phyloP scores from a whole-genome alignment of 35 echinoderm and acorn worm species.

The Amphiura filiformis region DNA sequence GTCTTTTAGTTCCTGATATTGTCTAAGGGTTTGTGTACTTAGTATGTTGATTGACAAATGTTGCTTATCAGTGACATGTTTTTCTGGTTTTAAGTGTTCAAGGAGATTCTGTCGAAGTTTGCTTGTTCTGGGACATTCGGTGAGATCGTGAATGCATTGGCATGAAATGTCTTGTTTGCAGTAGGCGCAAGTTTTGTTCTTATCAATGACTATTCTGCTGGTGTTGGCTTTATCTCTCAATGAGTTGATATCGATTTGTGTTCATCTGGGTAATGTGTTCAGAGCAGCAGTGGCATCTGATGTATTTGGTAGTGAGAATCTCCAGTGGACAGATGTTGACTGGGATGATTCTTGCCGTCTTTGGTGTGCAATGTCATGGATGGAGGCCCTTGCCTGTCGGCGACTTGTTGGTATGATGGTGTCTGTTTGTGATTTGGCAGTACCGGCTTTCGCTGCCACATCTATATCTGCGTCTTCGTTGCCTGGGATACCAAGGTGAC shows the following conservation, averaged over 20 bases:
- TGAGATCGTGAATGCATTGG: conserved; percentile 1
- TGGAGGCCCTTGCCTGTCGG: background rate
- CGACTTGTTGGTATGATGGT: background rate
- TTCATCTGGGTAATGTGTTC: background rate
- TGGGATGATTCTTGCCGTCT: background rate
- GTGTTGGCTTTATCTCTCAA: background rate
- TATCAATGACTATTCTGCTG: background rate
- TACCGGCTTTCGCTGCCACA: background rate
- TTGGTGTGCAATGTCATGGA: background rate
- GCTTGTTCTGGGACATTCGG: background rate
- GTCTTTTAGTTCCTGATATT: background rate
- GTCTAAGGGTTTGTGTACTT: background rate
- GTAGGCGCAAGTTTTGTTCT: background rate
- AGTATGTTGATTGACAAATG: background rate
- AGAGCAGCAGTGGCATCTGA: background rate
- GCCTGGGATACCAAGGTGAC: background rate
- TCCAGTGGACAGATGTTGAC: background rate
- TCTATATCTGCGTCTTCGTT: background rate
- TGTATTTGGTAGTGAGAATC: background rate
- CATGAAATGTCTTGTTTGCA: conserved; percentile 7
- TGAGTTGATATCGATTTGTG: background rate
- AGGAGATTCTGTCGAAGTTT: background rate
- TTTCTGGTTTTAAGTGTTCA: background rate
- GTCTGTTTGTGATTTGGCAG: background rate
- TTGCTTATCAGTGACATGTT: background rate